Evolutionary conservation across 2,113 vertebrate genomes (phyloP).

Genomic region (Crotalus horridus): DNA sequence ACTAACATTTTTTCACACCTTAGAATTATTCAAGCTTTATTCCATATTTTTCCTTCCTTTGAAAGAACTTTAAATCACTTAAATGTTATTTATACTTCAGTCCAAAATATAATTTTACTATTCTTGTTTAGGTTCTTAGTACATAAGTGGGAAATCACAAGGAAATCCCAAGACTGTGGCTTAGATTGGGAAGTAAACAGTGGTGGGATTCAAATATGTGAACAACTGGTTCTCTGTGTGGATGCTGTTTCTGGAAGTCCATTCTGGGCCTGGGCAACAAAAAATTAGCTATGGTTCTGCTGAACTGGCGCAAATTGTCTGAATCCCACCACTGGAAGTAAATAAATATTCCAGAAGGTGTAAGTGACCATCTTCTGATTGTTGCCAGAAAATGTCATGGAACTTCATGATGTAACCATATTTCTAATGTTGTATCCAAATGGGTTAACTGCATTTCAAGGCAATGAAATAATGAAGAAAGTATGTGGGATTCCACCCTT

Average conservation of each 20-base stretch:
- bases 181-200: background rate
- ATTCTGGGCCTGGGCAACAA: too few species aligned
- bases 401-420: background rate
- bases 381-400: background rate
- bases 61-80: background rate
- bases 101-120: background rate
- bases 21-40: background rate
- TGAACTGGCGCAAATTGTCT: too few species aligned
- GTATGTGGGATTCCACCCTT: background rate
- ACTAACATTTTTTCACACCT: background rate
- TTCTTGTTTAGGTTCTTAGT: background rate
- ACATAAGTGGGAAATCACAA: background rate
- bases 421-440: background rate
- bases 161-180: background rate
- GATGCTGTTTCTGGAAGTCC: too few species aligned
- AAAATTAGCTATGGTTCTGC: too few species aligned
- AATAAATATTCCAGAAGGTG: background rate
- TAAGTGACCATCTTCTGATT: background rate
- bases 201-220: too few species aligned
- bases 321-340: background rate
- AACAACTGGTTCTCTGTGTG: too few species aligned
- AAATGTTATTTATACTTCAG: background rate
- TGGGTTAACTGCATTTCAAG: background rate
- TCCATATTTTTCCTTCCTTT: background rate
- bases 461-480: background rate